Percentiles rank a stretch among this genome's conserved stretches.
Evolutionary conservation across 1,140 invertebrate genomes (phyloP).

Genomic region (Sycobia sp.): DNA sequence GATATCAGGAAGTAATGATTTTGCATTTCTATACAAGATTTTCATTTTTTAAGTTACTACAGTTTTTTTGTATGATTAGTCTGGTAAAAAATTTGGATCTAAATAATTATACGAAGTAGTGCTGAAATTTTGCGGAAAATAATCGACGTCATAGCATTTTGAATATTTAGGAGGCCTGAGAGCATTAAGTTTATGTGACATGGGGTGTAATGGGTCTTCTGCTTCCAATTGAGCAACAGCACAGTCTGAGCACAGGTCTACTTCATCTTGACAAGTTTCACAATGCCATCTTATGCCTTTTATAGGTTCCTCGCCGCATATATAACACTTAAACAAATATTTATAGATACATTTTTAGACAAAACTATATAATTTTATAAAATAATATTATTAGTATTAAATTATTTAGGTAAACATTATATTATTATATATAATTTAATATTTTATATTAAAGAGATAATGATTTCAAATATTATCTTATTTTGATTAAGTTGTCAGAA

Average conservation of each 20-base stretch:
- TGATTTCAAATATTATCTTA: too few relatives aligned
- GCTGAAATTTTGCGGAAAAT: constrained; percentile 56
- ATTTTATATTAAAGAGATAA: too few relatives aligned
- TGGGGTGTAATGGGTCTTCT: constrained; percentile 54
- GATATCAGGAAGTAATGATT: too few relatives aligned
- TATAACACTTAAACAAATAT: constrained; percentile 66
- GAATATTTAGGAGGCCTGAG: constrained; percentile 46
- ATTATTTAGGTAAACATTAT: too few relatives aligned
- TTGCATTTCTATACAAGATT: too few relatives aligned
- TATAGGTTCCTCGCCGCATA: constrained; percentile 72
- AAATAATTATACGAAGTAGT: constrained; percentile 60
- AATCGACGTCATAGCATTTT: constrained; percentile 56
- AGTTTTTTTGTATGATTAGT: too few relatives aligned
- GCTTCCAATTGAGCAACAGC: constrained; percentile 53
- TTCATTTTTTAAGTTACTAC: not conserved
- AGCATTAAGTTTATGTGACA: constrained; percentile 51
- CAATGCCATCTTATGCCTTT: constrained; percentile 76
- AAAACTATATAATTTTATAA: too few relatives aligned
- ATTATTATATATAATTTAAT: constrained; percentile 7
- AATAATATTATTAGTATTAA: too few relatives aligned
- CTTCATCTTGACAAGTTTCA: constrained; percentile 58
- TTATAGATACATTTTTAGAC: too few relatives aligned
- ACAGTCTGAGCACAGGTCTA: constrained; percentile 65
- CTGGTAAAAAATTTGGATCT: constrained; percentile 62
- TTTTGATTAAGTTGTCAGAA: too few relatives aligned